phyloP scores from a whole-genome alignment of 1,140 invertebrate species.

The Armadillidium nasatum region DNA sequence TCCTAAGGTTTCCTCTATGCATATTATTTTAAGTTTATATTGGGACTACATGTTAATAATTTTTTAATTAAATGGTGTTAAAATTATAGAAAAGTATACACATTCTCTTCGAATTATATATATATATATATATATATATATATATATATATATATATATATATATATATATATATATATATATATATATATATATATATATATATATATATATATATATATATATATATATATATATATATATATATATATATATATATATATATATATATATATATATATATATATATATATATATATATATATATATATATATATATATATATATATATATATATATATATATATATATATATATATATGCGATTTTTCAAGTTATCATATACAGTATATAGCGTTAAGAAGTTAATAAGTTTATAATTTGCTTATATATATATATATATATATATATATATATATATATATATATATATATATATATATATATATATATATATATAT shows the following conservation, averaged over 20 bases:
- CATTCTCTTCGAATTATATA: no score
- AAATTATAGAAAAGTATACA: background rate
- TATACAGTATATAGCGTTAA: no score
- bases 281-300: conserved; percentile 14
- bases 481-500: no score
- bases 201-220: background rate
- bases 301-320: background rate
- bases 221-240: background rate
- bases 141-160: conserved; percentile 7
- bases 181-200: background rate
- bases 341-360: no score
- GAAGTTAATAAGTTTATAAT: no score
- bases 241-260: background rate
- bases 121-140: conserved; percentile 15
- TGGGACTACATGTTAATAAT: no score
- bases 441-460: no score
- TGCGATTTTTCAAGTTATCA: no score
- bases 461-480: no score
- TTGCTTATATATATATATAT: no score
- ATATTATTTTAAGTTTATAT: no score
- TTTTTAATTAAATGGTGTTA: background rate
- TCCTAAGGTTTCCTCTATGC: no score
- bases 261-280: conserved; percentile 5
- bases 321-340: background rate
- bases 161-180: background rate